Percentiles rank a stretch among this genome's conserved stretches.
phyloP scores from a whole-genome alignment of 1,140 invertebrate genomes.

The Pteromalus puparum region DNA sequence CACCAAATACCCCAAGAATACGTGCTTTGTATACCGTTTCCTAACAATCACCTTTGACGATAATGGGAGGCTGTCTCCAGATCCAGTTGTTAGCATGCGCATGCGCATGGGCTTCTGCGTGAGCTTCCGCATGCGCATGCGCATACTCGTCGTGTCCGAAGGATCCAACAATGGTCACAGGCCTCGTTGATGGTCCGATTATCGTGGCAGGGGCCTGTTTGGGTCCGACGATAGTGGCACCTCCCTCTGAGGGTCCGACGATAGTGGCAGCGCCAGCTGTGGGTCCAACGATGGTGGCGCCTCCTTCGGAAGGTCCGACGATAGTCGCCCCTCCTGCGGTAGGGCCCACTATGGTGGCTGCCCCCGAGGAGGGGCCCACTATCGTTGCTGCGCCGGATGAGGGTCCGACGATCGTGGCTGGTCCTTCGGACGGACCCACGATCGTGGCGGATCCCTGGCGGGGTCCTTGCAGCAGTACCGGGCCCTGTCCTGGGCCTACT shows the following conservation, averaged over 20 bases:
- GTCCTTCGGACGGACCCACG: slow-evolving; percentile 35
- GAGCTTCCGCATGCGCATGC: neutral
- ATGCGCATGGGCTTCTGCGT: slow-evolving; percentile 56
- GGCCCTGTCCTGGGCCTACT: slow-evolving; percentile 25
- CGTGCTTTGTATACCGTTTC: neutral
- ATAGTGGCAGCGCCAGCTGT: slow-evolving; percentile 54
- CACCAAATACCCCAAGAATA: neutral
- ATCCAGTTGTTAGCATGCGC: slow-evolving; percentile 50
- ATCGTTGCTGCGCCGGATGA: neutral
- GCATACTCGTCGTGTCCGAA: slow-evolving; percentile 8
- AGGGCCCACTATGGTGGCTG: slow-evolving; percentile 10
- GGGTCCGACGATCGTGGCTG: slow-evolving; percentile 53
- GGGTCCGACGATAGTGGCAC: slow-evolving; percentile 52
- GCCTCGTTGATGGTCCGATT: slow-evolving; percentile 49
- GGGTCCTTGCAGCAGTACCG: slow-evolving; percentile 44
- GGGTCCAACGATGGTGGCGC: slow-evolving; percentile 56
- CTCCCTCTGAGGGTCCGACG: slow-evolving; percentile 47
- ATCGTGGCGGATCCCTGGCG: neutral
- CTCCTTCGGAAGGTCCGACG: slow-evolving; percentile 32
- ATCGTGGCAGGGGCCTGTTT: slow-evolving; percentile 37
- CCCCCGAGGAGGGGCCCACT: neutral
- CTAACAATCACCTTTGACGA: slow-evolving; percentile 44
- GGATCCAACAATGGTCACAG: slow-evolving; percentile 57
- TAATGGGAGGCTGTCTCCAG: neutral
- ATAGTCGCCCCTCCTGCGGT: neutral